Evolutionary conservation across 2,113 vertebrate genomes (phyloP).

Genomic region (Pitta sordida): DNA sequence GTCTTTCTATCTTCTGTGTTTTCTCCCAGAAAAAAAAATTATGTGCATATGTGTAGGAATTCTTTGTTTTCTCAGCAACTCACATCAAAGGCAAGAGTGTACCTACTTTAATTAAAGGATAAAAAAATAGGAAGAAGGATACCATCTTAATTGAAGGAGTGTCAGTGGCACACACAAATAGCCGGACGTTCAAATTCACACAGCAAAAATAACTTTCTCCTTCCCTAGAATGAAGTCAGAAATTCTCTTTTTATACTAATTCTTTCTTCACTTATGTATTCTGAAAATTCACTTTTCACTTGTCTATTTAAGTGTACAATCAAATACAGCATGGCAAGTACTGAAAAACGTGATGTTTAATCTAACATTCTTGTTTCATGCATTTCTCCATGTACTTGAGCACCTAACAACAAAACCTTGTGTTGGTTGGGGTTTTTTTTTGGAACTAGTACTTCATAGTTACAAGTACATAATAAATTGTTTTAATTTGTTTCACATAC

Average conservation of each 20-base stretch:
- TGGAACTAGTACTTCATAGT: background rate
- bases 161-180: background rate
- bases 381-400: background rate
- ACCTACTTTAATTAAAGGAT: background rate
- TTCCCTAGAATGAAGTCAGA: background rate
- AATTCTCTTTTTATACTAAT: background rate
- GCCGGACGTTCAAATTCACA: background rate
- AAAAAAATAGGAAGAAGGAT: background rate
- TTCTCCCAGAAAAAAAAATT: background rate
- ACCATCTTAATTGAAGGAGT: background rate
- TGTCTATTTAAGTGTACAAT: background rate
- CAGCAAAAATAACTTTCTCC: background rate
- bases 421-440: background rate
- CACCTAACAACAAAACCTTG: accelerated
- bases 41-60: background rate
- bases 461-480: background rate
- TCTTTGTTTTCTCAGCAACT: background rate
- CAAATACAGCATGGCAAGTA: background rate
- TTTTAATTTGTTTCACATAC: background rate
- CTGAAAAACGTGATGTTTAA: background rate
- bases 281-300: background rate
- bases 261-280: background rate
- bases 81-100: background rate
- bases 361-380: background rate
- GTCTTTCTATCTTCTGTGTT: background rate